These are phyloP conservation scores for Plusia festucae DNA, from an alignment of 2,888 invertebrate genomes.

Conservation along the genomic window DNA sequence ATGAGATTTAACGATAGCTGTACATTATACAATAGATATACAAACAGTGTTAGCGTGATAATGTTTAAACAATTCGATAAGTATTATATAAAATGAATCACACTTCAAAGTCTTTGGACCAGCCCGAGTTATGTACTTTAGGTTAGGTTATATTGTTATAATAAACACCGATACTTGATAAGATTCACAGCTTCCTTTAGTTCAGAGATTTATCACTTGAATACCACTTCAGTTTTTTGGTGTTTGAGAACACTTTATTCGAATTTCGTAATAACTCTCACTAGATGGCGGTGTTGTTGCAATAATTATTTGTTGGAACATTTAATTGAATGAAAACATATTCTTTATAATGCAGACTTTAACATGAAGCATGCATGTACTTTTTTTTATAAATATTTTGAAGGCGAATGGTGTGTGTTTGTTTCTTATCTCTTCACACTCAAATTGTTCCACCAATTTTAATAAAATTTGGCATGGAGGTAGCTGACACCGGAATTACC, in stretches of 20 bases:
- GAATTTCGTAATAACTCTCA: not conserved
- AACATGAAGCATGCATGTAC: no score
- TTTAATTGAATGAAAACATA: not conserved
- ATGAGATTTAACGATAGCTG: constrained; percentile 32
- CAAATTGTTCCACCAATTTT: no score
- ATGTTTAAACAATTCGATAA: not conserved
- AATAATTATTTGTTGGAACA: not conserved
- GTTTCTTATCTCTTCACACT: no score
- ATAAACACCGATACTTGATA: constrained; percentile 5
- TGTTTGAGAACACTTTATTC: not conserved
- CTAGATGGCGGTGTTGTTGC: not conserved
- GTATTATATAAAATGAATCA: constrained; percentile 10
- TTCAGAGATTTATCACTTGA: constrained; percentile 14
- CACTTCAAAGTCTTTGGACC: constrained; percentile 51
- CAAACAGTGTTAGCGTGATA: constrained; percentile 31
- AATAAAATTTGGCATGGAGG: no score
- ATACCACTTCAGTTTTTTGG: not conserved
- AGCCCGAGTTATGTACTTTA: constrained; percentile 36
- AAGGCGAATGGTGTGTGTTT: no score
- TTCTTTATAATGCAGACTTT: no score
- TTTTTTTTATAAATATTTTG: no score
- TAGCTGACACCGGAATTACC: no score
- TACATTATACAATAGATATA: constrained; percentile 40
- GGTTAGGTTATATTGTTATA: no score
- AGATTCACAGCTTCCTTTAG: not conserved